Percentiles rank a stretch among this genome's conserved stretches.
Evolutionary conservation across 1,140 invertebrate species (phyloP).

Genomic region (Heliconius hewitsoni): DNA sequence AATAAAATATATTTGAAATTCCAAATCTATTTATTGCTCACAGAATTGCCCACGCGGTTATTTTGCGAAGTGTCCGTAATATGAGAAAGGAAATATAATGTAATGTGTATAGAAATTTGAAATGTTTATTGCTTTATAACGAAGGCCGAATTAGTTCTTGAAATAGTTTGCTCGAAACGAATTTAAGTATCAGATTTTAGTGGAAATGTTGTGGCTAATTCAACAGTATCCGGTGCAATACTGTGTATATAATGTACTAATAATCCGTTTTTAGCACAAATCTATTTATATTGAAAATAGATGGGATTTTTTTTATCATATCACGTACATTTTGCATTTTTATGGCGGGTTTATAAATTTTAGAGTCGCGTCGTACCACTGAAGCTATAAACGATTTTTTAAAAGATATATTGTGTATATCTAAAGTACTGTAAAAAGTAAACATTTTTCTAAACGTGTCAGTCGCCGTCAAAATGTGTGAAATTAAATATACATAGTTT

Average conservation of each 20-base stretch:
- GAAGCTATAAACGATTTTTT: neutral
- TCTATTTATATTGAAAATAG: constrained; percentile 32
- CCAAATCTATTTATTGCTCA: constrained; percentile 6
- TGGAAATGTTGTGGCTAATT: constrained; percentile 18
- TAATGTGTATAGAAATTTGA: constrained; percentile 27
- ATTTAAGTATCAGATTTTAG: neutral
- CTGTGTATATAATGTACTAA: constrained; percentile 12
- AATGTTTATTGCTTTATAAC: neutral
- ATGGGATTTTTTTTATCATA: constrained; percentile 35
- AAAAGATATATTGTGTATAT: neutral
- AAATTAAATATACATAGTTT: constrained; percentile 6
- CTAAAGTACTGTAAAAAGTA: too few relatives aligned
- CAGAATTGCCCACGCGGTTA: constrained; percentile 31
- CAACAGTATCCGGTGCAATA: constrained; percentile 25
- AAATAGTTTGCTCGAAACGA: neutral
- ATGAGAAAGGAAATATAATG: constrained; percentile 27
- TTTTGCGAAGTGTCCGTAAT: constrained; percentile 44
- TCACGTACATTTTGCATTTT: constrained; percentile 46
- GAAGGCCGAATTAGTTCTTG: neutral
- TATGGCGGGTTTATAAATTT: constrained; percentile 11
- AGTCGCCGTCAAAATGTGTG: neutral
- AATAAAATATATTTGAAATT: neutral
- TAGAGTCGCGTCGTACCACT: constrained; percentile 36
- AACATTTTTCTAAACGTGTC: too few relatives aligned
- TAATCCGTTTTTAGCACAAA: constrained; percentile 39